Conservation (phyloP, 2,113 vertebrate species). For the Ascaphus truei region DNA sequence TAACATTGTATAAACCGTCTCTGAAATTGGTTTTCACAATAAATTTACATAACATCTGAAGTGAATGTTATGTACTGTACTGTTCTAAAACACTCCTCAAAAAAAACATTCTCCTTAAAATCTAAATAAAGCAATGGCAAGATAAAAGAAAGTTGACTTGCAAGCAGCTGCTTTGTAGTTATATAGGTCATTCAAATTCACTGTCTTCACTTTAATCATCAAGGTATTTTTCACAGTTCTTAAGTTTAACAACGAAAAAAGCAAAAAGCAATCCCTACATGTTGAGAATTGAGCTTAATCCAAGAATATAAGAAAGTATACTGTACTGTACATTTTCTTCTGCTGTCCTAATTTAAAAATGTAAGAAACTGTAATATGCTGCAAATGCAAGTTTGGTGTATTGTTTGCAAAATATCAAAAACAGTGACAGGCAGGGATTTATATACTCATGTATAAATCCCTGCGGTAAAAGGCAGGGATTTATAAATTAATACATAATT, state of each 20-base stretch:
- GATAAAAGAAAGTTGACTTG: constrained; percentile 26
- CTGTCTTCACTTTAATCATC: constrained; percentile 18
- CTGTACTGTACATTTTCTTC: no score
- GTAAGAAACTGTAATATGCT: no score
- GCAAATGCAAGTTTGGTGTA: no score
- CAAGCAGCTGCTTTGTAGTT: constrained; percentile 25
- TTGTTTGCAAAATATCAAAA: no score
- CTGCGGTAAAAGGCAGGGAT: no score
- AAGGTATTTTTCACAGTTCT: constrained; percentile 25
- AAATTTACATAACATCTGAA: constrained; percentile 16
- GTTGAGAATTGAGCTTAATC: constrained; percentile 5
- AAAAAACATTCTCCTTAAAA: neutral
- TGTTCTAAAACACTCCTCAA: constrained; percentile 5
- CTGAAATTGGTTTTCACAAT: neutral
- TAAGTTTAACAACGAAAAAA: constrained; percentile 7
- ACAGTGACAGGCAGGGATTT: no score
- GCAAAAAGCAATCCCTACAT: no score
- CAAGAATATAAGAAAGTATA: no score
- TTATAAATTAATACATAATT: no score
- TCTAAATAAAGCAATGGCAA: constrained; percentile 19
- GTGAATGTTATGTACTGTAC: neutral
- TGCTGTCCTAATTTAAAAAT: no score
- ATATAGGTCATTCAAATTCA: constrained; percentile 27
- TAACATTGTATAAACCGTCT: no score
- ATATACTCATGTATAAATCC: no score